Percentiles rank a stretch among this genome's conserved stretches.
Conservation (phyloP, 2,888 invertebrate genomes). For the Aspidiotus destructor region DNA sequence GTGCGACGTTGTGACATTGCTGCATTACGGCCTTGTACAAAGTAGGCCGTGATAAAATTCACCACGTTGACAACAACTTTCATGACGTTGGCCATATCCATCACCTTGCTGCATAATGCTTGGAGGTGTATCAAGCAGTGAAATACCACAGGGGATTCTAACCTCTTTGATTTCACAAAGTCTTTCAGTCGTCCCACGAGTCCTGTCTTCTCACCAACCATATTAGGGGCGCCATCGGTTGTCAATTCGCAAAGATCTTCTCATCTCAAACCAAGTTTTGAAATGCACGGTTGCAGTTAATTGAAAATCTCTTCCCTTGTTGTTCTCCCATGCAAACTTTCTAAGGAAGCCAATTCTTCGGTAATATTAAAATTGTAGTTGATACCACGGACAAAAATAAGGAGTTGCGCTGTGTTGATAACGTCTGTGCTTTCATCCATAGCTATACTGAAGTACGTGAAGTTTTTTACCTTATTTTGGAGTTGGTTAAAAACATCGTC, state of each 20-base stretch:
- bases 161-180: constrained; percentile 1
- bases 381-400: constrained; percentile 1
- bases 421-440: constrained; percentile 2
- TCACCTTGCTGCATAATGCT: constrained; percentile 13
- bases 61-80: constrained; percentile 24
- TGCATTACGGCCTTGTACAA: no score
- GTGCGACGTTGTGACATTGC: no score
- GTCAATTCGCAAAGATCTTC: constrained; percentile 14
- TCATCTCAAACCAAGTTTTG: constrained; percentile 15
- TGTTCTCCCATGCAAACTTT: neutral
- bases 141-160: neutral
- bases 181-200: constrained; percentile 14
- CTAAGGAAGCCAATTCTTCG: neutral
- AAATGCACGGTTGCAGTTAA: constrained; percentile 7
- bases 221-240: constrained; percentile 16
- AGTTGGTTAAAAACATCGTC: neutral
- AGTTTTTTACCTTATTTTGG: neutral
- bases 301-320: constrained; percentile 10
- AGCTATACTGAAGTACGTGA: neutral
- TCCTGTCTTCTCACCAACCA: constrained; percentile 17
- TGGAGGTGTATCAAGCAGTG: constrained; percentile 17
- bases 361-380: neutral
- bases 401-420: neutral
- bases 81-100: constrained; percentile 18
- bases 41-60: no score